Evolutionary conservation across 1,140 invertebrate species (phyloP).

Genomic region (Hylyphantes graminicola): DNA sequence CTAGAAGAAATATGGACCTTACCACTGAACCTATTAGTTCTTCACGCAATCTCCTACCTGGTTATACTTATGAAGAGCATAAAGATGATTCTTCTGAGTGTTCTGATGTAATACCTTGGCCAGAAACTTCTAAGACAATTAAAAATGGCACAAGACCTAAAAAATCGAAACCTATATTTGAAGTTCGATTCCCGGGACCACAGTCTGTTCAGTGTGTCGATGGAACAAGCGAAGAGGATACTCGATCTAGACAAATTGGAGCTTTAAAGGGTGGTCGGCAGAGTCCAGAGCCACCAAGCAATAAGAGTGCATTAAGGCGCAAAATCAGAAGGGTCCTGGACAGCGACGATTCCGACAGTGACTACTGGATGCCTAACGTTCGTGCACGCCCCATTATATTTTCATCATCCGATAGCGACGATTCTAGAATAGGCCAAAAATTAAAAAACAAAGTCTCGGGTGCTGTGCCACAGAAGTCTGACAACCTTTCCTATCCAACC

Average conservation of each 20-base stretch:
- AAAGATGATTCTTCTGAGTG: slow-evolving; percentile 15
- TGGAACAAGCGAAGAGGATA: slow-evolving; percentile 51
- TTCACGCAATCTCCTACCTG: slow-evolving; percentile 8
- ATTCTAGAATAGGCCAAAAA: slow-evolving; percentile 2
- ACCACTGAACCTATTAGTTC: not conserved
- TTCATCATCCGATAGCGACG: slow-evolving; percentile 54
- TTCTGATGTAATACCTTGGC: slow-evolving; percentile 12
- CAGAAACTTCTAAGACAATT: not conserved
- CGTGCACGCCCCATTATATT: slow-evolving; percentile 17
- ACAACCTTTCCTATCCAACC: slow-evolving; percentile 2
- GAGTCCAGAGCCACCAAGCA: slow-evolving; percentile 5
- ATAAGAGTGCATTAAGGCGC: slow-evolving; percentile 9
- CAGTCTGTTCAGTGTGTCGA: slow-evolving; percentile 35
- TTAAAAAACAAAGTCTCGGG: not conserved
- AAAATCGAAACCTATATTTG: not conserved
- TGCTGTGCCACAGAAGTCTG: not conserved
- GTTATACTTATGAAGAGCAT: slow-evolving; percentile 47
- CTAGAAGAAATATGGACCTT: not conserved
- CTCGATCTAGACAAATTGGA: slow-evolving; percentile 15
- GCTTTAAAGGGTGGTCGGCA: slow-evolving; percentile 42
- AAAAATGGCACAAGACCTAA: not conserved
- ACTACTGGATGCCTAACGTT: not conserved
- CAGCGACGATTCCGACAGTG: slow-evolving; percentile 30
- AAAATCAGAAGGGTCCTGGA: slow-evolving; percentile 36
- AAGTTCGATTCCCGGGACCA: not conserved